These are phyloP conservation scores for Amblyraja radiata DNA, from an alignment of 2,797 vertebrate species.

Conservation along the genomic window DNA sequence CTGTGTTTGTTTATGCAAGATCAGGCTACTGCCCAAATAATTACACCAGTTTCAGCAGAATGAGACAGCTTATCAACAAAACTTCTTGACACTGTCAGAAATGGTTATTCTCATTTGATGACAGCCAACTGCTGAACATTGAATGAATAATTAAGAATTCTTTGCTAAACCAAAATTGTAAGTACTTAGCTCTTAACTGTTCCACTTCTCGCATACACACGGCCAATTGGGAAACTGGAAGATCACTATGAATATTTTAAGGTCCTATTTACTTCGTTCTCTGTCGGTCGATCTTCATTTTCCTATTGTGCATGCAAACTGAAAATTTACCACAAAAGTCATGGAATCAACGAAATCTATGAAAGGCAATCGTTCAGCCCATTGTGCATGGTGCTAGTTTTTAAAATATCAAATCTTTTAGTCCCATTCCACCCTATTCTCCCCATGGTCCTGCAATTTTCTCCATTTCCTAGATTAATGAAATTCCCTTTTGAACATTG, in stretches of 20 bases:
- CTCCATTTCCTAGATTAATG: not conserved
- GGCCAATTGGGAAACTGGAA: not conserved
- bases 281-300: not conserved
- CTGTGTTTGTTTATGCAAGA: constrained; percentile 38
- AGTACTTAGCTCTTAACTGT: constrained; percentile 17
- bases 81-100: constrained; percentile 32
- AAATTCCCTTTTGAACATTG: not conserved
- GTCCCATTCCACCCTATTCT: not conserved
- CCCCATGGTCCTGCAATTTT: not conserved
- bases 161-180: not conserved
- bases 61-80: constrained; percentile 35
- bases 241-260: not conserved
- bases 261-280: not conserved
- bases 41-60: constrained; percentile 36
- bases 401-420: not conserved
- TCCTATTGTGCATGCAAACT: not conserved
- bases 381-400: not conserved
- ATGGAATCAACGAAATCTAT: not conserved
- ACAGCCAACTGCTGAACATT: constrained; percentile 28
- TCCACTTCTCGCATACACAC: not conserved
- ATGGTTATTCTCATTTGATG: constrained; percentile 35
- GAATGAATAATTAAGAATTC: constrained; percentile 31
- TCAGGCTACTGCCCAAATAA: constrained; percentile 38
- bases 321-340: not conserved
- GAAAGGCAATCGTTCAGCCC: not conserved